Evolutionary conservation across 2,113 vertebrate genomes (phyloP).

Genomic region (Crotalus tigris): DNA sequence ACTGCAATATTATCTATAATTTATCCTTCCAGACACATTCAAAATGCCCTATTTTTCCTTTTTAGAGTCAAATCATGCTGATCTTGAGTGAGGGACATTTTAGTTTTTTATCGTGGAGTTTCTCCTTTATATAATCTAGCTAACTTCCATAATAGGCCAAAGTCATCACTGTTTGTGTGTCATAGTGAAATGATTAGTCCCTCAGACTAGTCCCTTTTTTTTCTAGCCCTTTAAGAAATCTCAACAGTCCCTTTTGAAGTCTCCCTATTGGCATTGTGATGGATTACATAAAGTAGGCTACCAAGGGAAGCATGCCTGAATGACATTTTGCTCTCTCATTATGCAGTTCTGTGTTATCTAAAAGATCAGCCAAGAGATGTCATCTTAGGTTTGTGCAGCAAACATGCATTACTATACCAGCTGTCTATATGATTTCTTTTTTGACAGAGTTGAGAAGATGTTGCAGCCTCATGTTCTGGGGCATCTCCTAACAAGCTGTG

Average conservation of each 20-base stretch:
- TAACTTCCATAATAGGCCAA: not conserved
- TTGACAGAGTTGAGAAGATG: not conserved
- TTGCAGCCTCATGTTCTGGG: conserved; percentile 16
- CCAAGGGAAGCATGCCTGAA: not conserved
- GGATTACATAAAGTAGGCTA: not conserved
- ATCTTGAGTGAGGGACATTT: not conserved
- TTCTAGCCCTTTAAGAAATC: not conserved
- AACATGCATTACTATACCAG: conserved; percentile 11
- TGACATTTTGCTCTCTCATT: conserved; percentile 20
- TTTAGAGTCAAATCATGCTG: not conserved
- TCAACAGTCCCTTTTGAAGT: not conserved
- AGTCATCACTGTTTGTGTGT: not conserved
- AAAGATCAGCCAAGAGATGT: conserved; percentile 36
- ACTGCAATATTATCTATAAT: not conserved
- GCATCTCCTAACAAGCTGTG: not conserved
- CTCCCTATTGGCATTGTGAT: not conserved
- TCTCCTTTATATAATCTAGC: not conserved
- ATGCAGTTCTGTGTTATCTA: conserved; percentile 18
- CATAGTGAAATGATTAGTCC: not conserved
- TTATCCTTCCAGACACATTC: not conserved
- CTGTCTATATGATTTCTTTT: not conserved
- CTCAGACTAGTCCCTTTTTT: not conserved
- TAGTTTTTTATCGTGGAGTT: not conserved
- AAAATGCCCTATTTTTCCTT: not conserved
- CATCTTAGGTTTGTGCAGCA: conserved; percentile 35